phyloP scores from a whole-genome alignment of 2,113 vertebrate genomes.

The Alligator sinensis region DNA sequence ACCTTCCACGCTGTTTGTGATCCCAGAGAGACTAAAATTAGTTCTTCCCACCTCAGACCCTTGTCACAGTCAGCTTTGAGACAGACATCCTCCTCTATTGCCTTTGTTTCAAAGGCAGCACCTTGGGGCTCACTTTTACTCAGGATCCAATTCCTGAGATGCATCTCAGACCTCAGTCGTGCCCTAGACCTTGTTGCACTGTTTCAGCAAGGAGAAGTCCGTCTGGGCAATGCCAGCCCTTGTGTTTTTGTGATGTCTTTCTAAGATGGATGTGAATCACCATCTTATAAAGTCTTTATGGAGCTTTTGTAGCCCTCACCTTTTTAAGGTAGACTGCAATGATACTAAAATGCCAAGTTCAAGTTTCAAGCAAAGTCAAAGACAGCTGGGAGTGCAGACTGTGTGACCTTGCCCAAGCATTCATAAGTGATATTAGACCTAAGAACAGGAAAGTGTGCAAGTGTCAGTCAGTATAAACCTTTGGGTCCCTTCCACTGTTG shows the following conservation, averaged over 20 bases:
- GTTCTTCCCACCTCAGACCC: neutral
- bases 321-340: fast-evolving
- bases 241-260: neutral
- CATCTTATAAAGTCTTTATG: neutral
- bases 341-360: neutral
- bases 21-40: neutral
- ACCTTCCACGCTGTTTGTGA: neutral
- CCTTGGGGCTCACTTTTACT: neutral
- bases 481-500: neutral
- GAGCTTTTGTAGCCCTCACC: neutral
- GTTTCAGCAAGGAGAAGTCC: neutral
- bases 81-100: neutral
- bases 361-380: too few relatives aligned
- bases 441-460: neutral
- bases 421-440: neutral
- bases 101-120: neutral
- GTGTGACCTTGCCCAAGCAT: neutral
- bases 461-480: too few relatives aligned
- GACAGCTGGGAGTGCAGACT: too few relatives aligned
- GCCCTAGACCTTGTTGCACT: neutral
- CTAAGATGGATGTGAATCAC: neutral
- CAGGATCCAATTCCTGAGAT: too few relatives aligned
- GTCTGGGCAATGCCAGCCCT: neutral
- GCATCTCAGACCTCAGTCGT: too few relatives aligned
- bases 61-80: neutral